Evolutionary conservation across 2,888 invertebrate genomes (phyloP), one percentile per base, ranked within the genome.

Genomic region (Calliopum simillimum): DNA sequence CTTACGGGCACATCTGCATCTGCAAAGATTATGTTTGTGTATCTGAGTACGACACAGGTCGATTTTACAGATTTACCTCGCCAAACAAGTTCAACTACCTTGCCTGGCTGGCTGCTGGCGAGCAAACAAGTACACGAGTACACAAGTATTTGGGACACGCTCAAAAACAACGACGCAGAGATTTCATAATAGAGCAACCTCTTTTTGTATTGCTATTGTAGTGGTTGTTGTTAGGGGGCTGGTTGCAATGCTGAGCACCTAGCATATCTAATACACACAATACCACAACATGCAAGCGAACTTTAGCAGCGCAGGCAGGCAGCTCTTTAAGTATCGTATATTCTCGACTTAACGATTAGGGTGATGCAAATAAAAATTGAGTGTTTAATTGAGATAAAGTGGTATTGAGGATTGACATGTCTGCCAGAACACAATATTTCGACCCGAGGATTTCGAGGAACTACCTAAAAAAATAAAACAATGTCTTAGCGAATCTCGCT

Each of bases 71-170:
- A n/a, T n/a, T 25, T 49, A 19, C 23, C 16, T 19, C 33, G 59
- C 59, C 21, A 25, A 62, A 51, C 70, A 66, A 72, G 72, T 72
- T 72, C 72, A 72, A 66, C 72, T 69, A 72, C 72, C 72, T 72
- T 63, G 61, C 72, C 72, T 72, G 58, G 61, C 66, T 33, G 33
- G 33, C 33, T 25, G 33, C 33, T 25, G 56, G 14, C 59, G 58
- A 47, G 43, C 19, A 46, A 19, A 49, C 49, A 59, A 49, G 67
- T 56, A 49, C 49, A 41, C 41, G 12, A 33, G 33, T 33, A n/a
- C 43, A n/a, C 46, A 49, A 55, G 64, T 61, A 72, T 72, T 72
- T 72, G 56, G 72, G 67, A 62, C 72, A 71, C 47, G 67, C 69
- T 51, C 58, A 13, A 16, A 53, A 61, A 63, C 64, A 49, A 43